Percentiles rank a stretch among this genome's conserved stretches.
Evolutionary conservation across 2,113 vertebrate genomes (phyloP).

Genomic region (Oryzias melastigma): DNA sequence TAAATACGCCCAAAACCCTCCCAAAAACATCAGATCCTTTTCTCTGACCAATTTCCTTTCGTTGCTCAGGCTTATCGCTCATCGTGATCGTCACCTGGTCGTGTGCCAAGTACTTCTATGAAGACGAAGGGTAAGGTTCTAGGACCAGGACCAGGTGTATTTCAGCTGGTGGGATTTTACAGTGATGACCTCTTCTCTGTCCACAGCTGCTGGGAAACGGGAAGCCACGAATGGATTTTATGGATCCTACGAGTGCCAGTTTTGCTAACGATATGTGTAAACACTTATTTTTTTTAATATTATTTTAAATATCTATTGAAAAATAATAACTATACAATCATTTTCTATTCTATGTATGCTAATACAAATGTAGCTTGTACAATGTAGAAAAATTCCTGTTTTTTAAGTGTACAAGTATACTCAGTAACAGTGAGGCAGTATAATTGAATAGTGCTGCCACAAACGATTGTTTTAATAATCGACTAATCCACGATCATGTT

Average conservation of each 20-base stretch:
- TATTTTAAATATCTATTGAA: too few species aligned
- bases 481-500: too few species aligned
- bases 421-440: too few species aligned
- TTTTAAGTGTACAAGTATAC: too few species aligned
- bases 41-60: constrained; percentile 1
- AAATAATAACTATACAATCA: too few species aligned
- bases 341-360: too few species aligned
- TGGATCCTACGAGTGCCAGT: constrained; percentile 93
- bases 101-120: constrained; percentile 82
- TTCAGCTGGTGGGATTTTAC: neutral
- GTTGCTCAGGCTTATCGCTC: constrained; percentile 78
- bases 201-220: constrained; percentile 89
- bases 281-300: neutral
- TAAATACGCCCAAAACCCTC: constrained; percentile 46
- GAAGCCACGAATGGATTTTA: constrained; percentile 81
- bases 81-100: constrained; percentile 84
- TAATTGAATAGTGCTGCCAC: too few species aligned
- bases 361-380: too few species aligned
- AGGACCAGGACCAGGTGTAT: too few species aligned
- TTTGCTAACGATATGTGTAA: constrained; percentile 87
- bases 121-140: constrained; percentile 84
- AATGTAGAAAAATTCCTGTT: too few species aligned
- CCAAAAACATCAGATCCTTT: neutral
- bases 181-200: neutral
- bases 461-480: too few species aligned